phyloP scores from a whole-genome alignment of 2,113 vertebrate species.

The Pelmatolapia mariae region DNA sequence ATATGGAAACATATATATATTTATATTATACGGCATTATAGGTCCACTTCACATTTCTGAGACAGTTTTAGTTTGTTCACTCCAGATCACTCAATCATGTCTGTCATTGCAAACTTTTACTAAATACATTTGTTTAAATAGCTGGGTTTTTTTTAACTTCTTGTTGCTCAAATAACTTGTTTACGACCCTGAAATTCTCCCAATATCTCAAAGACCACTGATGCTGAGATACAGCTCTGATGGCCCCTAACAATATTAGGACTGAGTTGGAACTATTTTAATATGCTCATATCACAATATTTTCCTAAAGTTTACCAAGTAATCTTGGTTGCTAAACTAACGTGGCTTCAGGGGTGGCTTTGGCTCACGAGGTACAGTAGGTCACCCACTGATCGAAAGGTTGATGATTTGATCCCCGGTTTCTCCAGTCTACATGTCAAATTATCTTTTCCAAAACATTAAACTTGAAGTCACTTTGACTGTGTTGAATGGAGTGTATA shows the following conservation, averaged over 20 bases:
- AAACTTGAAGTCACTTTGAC: neutral
- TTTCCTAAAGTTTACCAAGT: neutral
- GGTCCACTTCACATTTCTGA: neutral
- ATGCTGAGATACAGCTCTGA: neutral
- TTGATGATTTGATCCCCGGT: neutral
- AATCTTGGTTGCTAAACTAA: neutral
- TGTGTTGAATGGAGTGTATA: neutral
- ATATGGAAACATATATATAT: neutral
- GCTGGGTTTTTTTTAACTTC: rapidly evolving
- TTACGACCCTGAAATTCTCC: neutral
- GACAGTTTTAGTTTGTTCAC: neutral
- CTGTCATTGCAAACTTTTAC: too few relatives aligned
- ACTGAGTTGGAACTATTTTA: neutral
- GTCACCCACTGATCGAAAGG: neutral
- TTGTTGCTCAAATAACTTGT: neutral
- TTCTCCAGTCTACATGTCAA: neutral
- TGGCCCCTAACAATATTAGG: neutral
- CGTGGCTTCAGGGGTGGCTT: neutral
- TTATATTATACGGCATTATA: neutral
- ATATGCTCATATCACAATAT: neutral
- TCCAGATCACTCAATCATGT: neutral
- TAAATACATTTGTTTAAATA: neutral
- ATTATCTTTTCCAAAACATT: neutral
- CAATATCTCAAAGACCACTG: neutral
- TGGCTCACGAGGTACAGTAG: neutral